These are phyloP conservation scores for Aptenodytes forsteri DNA, from an alignment of 2,113 vertebrate genomes.

Conservation along the genomic window DNA sequence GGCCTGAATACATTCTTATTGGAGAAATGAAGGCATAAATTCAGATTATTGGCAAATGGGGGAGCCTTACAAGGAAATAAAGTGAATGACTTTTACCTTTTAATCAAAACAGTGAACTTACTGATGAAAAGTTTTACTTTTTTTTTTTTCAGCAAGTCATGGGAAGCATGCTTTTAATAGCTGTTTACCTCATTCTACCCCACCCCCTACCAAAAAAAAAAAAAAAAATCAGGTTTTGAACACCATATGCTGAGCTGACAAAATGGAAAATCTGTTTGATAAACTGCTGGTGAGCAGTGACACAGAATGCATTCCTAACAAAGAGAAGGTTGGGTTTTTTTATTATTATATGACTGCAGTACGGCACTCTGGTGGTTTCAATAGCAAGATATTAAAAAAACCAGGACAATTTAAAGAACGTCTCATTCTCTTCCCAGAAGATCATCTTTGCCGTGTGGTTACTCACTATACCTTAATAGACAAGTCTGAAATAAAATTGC, in stretches of 20 bases:
- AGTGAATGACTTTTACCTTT: not conserved
- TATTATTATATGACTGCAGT: not conserved
- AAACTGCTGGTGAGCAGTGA: not conserved
- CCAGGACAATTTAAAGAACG: not conserved
- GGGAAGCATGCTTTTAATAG: not conserved
- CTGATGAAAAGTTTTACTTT: not conserved
- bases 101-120: not conserved
- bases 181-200: not conserved
- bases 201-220: not conserved
- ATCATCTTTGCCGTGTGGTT: not conserved
- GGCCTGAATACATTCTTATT: not conserved
- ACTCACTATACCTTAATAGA: not conserved
- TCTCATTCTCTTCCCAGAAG: not conserved
- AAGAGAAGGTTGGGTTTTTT: not conserved
- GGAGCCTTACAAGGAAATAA: not conserved
- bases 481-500: not conserved
- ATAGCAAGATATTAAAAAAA: not conserved
- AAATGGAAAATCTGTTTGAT: not conserved
- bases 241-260: not conserved
- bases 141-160: not conserved
- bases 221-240: not conserved
- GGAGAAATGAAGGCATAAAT: not conserved
- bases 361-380: not conserved
- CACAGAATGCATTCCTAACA: not conserved
- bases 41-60: not conserved